These are phyloP conservation scores for Scomberomorus guttatus DNA, from an alignment of 2,797 vertebrate genomes.

Conservation along the genomic window DNA sequence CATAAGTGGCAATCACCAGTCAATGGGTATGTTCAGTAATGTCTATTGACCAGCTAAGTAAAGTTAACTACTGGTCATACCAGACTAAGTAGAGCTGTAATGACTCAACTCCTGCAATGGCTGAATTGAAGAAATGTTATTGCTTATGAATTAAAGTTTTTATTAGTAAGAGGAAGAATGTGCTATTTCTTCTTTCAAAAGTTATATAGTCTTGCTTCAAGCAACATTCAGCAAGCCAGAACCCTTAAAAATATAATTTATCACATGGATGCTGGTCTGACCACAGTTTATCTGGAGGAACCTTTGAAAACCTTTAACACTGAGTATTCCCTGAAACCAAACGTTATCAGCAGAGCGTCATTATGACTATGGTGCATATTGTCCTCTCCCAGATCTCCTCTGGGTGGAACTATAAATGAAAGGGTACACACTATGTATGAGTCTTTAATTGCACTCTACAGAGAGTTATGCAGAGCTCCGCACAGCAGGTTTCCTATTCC, in stretches of 20 bases:
- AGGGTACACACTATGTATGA: constrained; percentile 12
- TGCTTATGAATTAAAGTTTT: constrained; percentile 6
- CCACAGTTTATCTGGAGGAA: constrained; percentile 25
- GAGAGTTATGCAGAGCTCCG: constrained; percentile 19
- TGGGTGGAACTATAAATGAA: constrained; percentile 28
- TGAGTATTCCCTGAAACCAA: constrained; percentile 38
- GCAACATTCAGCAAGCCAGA: background rate
- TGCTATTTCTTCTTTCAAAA: background rate
- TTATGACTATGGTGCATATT: constrained; percentile 7
- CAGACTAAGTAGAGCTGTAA: background rate
- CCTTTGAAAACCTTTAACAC: constrained; percentile 40
- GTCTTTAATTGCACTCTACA: constrained; percentile 46
- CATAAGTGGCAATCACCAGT: too few species aligned
- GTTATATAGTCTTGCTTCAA: background rate
- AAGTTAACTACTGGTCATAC: background rate
- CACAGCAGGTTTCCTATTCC: constrained; percentile 34
- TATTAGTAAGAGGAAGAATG: background rate
- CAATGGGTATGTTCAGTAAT: too few species aligned
- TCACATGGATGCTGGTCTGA: constrained; percentile 7
- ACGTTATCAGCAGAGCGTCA: constrained; percentile 24
- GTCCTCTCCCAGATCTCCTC: constrained; percentile 33
- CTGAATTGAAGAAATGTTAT: background rate
- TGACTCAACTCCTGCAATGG: background rate
- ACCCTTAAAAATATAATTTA: constrained; percentile 12
- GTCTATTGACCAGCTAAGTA: background rate